These are phyloP conservation scores for Apotomis turbidana DNA, from an alignment of 2,888 invertebrate genomes.

Conservation along the genomic window DNA sequence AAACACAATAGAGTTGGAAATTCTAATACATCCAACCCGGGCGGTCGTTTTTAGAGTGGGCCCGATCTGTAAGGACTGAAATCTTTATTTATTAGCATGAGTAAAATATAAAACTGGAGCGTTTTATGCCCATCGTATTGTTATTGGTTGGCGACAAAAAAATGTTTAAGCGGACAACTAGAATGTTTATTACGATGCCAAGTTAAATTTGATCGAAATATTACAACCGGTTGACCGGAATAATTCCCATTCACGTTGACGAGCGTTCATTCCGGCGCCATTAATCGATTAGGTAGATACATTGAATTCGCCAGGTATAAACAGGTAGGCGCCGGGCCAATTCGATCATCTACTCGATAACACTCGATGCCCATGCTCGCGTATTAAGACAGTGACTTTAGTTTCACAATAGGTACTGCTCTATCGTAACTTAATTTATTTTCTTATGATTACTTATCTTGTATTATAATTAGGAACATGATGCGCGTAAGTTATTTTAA, in stretches of 20 bases:
- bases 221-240: constrained; percentile 2
- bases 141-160: constrained; percentile 65
- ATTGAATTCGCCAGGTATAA: background rate
- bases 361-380: too few relatives aligned
- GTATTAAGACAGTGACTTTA: too few relatives aligned
- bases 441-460: too few relatives aligned
- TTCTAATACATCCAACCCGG: constrained; percentile 76
- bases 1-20: constrained; percentile 77
- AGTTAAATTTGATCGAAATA: constrained; percentile 22
- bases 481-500: background rate
- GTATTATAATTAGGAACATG: background rate
- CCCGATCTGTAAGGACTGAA: constrained; percentile 69
- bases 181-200: constrained; percentile 43
- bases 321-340: too few relatives aligned
- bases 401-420: too few relatives aligned
- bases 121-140: constrained; percentile 72
- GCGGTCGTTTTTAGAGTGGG: constrained; percentile 78
- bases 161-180: constrained; percentile 43
- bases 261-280: background rate
- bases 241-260: background rate
- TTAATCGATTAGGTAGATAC: background rate
- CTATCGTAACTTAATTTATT: too few relatives aligned
- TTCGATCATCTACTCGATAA: too few relatives aligned
- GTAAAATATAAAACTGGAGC: constrained; percentile 74
- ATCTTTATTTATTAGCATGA: constrained; percentile 83